Percentiles rank a stretch among this genome's conserved stretches.
Conservation (phyloP, 2,888 invertebrate species). For the Zaprionus obscuricornis region DNA sequence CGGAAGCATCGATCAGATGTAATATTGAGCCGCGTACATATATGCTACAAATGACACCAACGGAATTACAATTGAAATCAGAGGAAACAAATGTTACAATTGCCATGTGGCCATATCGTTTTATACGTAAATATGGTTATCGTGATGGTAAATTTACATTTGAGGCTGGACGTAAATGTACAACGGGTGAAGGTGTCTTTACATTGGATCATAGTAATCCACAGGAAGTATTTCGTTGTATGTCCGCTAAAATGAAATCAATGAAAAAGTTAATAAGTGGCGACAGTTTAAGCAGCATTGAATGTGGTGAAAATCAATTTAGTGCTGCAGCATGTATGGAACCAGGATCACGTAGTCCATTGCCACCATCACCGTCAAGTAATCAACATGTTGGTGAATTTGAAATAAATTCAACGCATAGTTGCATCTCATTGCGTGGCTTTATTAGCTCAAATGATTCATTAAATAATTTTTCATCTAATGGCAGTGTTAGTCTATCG, state of each 20-base stretch:
- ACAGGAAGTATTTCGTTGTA: constrained; percentile 91
- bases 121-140: constrained; percentile 93
- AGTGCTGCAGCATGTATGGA: constrained; percentile 90
- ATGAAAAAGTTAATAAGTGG: constrained; percentile 93
- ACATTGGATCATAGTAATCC: constrained; percentile 92
- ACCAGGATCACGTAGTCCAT: constrained; percentile 91
- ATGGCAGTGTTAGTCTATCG: constrained; percentile 48
- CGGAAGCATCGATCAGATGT: constrained; percentile 91
- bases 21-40: constrained; percentile 89
- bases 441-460: constrained; percentile 82
- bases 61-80: constrained; percentile 89
- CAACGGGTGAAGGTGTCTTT: constrained; percentile 93
- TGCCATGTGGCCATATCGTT: constrained; percentile 93
- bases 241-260: constrained; percentile 92
- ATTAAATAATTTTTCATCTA: constrained; percentile 76
- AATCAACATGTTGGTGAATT: constrained; percentile 78
- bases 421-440: constrained; percentile 77
- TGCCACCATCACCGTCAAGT: constrained; percentile 87
- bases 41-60: constrained; percentile 89
- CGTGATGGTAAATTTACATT: constrained; percentile 93
- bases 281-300: constrained; percentile 87
- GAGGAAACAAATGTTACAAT: constrained; percentile 86
- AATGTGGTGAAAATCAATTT: constrained; percentile 90
- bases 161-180: constrained; percentile 94
- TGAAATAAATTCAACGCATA: constrained; percentile 81